Conservation (phyloP, 2,797 vertebrate genomes). For the Nasua narica region DNA sequence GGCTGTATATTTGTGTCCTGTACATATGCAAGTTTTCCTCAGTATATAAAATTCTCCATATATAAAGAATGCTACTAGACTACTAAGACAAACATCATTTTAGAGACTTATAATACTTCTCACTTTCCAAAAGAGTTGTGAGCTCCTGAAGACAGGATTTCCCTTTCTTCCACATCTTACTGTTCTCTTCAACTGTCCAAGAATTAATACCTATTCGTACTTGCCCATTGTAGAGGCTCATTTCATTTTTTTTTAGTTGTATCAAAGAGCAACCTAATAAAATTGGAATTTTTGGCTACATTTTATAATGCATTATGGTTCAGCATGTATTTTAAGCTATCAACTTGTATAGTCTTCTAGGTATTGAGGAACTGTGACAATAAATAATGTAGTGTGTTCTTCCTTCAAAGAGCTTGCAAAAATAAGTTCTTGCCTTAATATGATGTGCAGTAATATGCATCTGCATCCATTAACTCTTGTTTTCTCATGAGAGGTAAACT, state of each 20-base stretch:
- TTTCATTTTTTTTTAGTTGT: not conserved
- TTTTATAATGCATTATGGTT: not conserved
- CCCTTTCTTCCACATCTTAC: not conserved
- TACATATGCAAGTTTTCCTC: not conserved
- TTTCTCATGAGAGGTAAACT: not conserved
- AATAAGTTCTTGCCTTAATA: not conserved
- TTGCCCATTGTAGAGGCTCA: not conserved
- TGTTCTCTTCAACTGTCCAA: not conserved
- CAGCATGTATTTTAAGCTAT: not conserved
- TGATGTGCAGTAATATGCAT: not conserved
- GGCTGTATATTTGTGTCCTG: not conserved
- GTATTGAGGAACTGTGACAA: not conserved
- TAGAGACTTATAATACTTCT: not conserved
- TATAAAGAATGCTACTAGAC: not conserved
- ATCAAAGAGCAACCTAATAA: not conserved
- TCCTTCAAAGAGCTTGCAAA: not conserved
- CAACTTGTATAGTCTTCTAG: not conserved
- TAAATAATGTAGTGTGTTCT: slow-evolving; percentile 19
- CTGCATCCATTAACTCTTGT: not conserved
- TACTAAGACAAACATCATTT: not conserved
- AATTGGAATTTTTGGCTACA: not conserved
- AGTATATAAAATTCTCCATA: not conserved
- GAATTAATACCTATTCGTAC: not conserved
- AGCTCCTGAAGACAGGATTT: not conserved
- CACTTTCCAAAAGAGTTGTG: not conserved